These are phyloP conservation scores for Latrodectus hesperus DNA, from an alignment of 2,888 invertebrate genomes.

Conservation along the genomic window DNA sequence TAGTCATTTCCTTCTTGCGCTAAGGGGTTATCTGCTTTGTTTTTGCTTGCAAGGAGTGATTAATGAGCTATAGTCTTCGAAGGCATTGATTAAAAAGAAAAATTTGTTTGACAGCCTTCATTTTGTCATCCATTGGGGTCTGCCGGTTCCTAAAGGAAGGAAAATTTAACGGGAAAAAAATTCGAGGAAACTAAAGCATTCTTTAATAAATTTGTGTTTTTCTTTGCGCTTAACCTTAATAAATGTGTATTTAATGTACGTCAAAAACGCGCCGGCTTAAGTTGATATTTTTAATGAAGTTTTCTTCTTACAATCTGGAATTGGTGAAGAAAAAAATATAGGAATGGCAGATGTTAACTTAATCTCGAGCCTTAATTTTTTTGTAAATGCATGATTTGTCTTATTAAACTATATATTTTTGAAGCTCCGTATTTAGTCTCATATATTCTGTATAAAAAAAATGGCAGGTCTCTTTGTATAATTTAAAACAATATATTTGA, in stretches of 20 bases:
- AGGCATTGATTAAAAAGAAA: conserved; percentile 65
- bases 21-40: conserved; percentile 10
- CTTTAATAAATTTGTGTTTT: conserved; percentile 59
- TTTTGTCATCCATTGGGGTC: conserved; percentile 43
- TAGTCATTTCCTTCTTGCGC: too few species aligned
- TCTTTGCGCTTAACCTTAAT: conserved; percentile 65
- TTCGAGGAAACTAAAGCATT: conserved; percentile 29
- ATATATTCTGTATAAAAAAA: too few species aligned
- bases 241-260: conserved; percentile 65
- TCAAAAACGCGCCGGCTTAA: conserved; percentile 59
- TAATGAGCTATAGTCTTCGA: conserved; percentile 53
- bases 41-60: conserved; percentile 58
- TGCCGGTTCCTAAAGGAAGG: not conserved
- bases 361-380: too few species aligned
- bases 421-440: too few species aligned
- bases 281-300: conserved; percentile 58
- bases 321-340: too few species aligned
- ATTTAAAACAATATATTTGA: too few species aligned
- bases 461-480: too few species aligned
- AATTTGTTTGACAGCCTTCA: conserved; percentile 66
- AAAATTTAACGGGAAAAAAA: conserved; percentile 18
- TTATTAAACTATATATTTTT: too few species aligned
- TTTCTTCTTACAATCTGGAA: not conserved
- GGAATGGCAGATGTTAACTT: too few species aligned
- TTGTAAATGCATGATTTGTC: too few species aligned